These are phyloP conservation scores for Capitella teleta DNA, from an alignment of 1,140 invertebrate genomes.

Conservation along the genomic window DNA sequence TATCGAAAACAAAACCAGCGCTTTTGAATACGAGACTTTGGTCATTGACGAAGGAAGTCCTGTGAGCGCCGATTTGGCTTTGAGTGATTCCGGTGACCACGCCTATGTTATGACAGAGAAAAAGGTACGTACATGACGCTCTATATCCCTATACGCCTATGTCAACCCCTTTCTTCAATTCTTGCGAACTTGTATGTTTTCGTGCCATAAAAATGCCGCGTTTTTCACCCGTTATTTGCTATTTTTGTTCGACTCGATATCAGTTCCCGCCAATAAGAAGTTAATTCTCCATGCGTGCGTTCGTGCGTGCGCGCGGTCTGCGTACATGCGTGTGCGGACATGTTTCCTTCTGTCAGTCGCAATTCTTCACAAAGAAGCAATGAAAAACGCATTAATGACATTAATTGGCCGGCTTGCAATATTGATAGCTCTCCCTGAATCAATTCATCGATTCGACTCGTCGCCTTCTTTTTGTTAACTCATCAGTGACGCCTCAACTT, in stretches of 20 bases:
- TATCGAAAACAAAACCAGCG: conserved; percentile 69
- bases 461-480: too few species aligned
- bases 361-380: too few species aligned
- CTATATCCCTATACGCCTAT: too few species aligned
- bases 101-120: conserved; percentile 87
- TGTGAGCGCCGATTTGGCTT: conserved; percentile 78
- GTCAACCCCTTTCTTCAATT: not conserved
- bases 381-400: too few species aligned
- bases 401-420: too few species aligned
- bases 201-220: too few species aligned
- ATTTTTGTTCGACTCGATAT: not conserved
- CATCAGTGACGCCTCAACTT: too few species aligned
- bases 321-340: conserved; percentile 5
- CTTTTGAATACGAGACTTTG: conserved; percentile 81
- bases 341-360: too few species aligned
- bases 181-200: too few species aligned
- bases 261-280: not conserved
- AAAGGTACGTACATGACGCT: conserved; percentile 49
- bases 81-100: conserved; percentile 70
- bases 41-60: conserved; percentile 65
- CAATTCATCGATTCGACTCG: too few species aligned
- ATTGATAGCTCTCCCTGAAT: too few species aligned
- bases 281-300: conserved; percentile 3
- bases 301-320: conserved; percentile 8
- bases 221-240: too few species aligned